Evolutionary conservation across 2,888 invertebrate genomes (phyloP), one percentile per base, ranked within the genome.

Genomic region (Drosophila villosipedis): DNA sequence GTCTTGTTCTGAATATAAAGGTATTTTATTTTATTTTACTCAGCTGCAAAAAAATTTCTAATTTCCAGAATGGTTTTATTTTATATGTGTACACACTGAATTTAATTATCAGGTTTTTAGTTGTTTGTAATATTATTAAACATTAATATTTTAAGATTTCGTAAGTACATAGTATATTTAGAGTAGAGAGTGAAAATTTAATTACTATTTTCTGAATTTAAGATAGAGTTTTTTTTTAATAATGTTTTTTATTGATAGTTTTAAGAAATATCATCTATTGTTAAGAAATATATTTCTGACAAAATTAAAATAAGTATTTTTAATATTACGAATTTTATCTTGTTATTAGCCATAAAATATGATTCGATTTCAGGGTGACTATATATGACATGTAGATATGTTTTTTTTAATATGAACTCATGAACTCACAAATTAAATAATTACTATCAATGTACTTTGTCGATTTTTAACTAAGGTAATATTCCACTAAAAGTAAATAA

Each of bases 21-120:
- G 0, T 12, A 35, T n/a, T n/a, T n/a, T n/a, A n/a, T n/a, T n/a
- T n/a, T 0, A 35, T 35, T 35, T 35, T 35, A 14, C 1, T 35
- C 0, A 35, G 35, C 1, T 35, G 0, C 4, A 35, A 4, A 35
- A 35, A 1, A 4, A 4, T 0, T 4, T 14, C 0, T 4, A 9
- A 39, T 19, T 39, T 4, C 4, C 4, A 19, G 19, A 19, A 19
- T 39, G 19, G 0, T 10, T 19, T 19, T 39, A 39, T 39, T 19
- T 4, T 19, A 19, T 19, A 3, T 19, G 7, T 19, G 14, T 19
- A 33, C 33, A 33, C 33, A 33, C 4, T 0, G 33, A 12, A 35
- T 35, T 14, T 35, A 16, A 7, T 1, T 14, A 0, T 14, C 7
- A 7, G 2, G 3, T 14, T 14, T 12, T 22, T 22, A 1, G 9